Base-by-base conservation (phyloP, 2,113 vertebrate genomes). In the Channa argus region DNA sequence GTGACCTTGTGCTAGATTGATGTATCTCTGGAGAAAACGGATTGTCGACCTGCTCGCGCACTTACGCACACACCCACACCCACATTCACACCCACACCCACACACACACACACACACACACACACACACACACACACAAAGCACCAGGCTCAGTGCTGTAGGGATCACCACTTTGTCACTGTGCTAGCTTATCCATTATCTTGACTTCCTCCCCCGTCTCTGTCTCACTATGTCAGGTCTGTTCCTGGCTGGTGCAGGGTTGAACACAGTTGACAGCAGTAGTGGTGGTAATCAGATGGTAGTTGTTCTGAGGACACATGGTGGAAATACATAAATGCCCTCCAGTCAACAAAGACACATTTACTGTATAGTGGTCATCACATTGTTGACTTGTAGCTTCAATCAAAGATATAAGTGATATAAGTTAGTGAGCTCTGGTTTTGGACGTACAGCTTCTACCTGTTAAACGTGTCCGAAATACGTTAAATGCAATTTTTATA, bases 1-100 rank as follows among this genome's bases (percentile, higher is more conserved):
- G 75, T 86, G 90, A 91, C 87, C 88, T 92, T 92, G 91, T 73
- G 75, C 84, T 77, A 86, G 88, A 90, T 89, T 91, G 89, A 91
- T 92, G 90, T 9, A 71, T 87, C 89, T 85, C 91, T 62, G 56
- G 89, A 89, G 90, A 84, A 77, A 87, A 86, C 34, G 58, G 60
- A 89, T 88, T 77, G 88, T 70, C 46, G 46, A 77, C 63, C 61
- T 2, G 15, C 71, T 65, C 12, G 15, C 63, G 60, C 71, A 58
- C 53, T 49, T 7, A 69, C 61, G 74, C 36, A 10, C 14, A 46
- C 12, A 33, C 45, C 39, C 34, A 68, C 56, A 67, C 15, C 34
- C 38, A 64, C 14, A 41, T 15, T 51, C 24, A 72, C 54, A 46
- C 13, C 50, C 43, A 44, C 60, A 78, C 50, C 66, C n/a, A 63